Evolutionary conservation across 2,888 invertebrate genomes (phyloP), one percentile per base, ranked within the genome.

Genomic region (Agrilus mali): DNA sequence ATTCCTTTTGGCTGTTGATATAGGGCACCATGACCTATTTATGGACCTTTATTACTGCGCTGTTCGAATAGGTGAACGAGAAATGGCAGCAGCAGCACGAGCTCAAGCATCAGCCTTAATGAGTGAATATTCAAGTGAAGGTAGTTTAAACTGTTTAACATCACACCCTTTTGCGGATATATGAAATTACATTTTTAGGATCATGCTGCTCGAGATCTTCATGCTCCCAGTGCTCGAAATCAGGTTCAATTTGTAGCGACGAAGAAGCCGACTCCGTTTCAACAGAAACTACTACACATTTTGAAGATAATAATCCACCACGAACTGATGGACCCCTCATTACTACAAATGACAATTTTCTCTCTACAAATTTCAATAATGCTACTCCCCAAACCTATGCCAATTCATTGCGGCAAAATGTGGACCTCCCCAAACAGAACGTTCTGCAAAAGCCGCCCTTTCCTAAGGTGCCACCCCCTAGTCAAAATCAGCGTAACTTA

Each of bases 11-110:
- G 92, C 86, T 1, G 85, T 89, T 51, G 89, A 92, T 63, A 74
- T 92, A 50, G 78, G 79, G 41, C 87, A 88, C 58, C 83, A 86
- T 63, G 92, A 93, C 67, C 72, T 92, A 46, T 92, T 87, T 60
- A 80, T 82, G 78, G 89, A 90, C 68, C 73, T 86, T 43, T 80
- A 80, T 58, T 82, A 82, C 67, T 77, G 80, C 35, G 85, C 86
- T n/a, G 69, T 73, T 41, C 67, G 73, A 32, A 70, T 76, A 43
- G 72, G 74, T 2, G 76, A 77, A 52, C 62, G 69, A 2, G 74
- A 75, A 49, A 76, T 86, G 60, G 80, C 82, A 0, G 71, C 69
- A 3, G 85, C 85, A 48, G 83, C 86, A 3, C 74, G 77, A 51
- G 72, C 76, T 32, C 79, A 83, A 55, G 86, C 86, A 4, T 65